A percentile compares a stretch with the other conserved stretches of the same genome.
These are phyloP conservation scores for Myioborus melanocephalus DNA, from an alignment of 2,797 vertebrate species.

Conservation along the genomic window DNA sequence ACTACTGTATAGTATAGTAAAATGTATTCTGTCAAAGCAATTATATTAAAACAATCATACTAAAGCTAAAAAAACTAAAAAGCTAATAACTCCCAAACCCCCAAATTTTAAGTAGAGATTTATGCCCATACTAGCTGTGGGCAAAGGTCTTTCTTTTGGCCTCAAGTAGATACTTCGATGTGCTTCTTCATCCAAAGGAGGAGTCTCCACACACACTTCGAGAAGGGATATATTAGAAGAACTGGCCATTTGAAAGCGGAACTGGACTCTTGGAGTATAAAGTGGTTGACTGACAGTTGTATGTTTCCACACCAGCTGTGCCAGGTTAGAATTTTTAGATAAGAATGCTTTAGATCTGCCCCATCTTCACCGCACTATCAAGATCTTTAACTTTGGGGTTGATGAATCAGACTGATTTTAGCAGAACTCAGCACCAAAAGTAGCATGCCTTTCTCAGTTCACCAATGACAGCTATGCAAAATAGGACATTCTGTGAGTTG, in stretches of 20 bases:
- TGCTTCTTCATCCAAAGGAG: background rate
- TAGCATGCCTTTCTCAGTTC: background rate
- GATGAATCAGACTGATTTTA: background rate
- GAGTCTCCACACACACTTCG: background rate
- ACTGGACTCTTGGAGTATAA: background rate
- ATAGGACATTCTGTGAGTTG: background rate
- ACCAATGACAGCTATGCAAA: background rate
- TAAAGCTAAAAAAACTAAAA: background rate
- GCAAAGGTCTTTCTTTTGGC: background rate
- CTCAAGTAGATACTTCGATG: background rate
- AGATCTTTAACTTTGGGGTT: background rate
- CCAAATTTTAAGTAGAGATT: background rate
- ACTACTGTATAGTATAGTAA: background rate
- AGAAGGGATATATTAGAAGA: background rate
- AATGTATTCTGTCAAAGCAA: background rate
- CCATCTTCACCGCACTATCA: background rate
- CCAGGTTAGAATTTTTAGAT: background rate
- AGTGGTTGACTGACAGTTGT: background rate
- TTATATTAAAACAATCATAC: background rate
- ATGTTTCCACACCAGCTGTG: background rate
- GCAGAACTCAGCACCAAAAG: background rate
- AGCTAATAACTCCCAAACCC: fast-evolving
- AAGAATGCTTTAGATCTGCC: background rate
- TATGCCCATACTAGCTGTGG: background rate
- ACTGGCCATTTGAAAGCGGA: background rate